Conservation (phyloP, 2,113 vertebrate species). For the Lycocorax pyrrhopterus region DNA sequence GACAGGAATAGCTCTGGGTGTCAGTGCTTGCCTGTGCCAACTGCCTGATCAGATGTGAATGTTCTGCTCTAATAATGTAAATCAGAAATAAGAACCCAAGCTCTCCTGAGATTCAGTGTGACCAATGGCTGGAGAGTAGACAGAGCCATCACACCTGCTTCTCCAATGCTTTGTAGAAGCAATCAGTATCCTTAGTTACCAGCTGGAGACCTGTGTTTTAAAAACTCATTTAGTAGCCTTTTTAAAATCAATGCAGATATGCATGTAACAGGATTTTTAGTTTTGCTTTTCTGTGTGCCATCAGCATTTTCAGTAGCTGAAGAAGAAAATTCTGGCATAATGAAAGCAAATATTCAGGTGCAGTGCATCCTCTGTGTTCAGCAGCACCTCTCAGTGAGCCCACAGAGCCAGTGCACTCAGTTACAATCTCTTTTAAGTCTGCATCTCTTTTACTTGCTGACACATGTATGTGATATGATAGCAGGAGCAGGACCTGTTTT, state of each 20-base stretch:
- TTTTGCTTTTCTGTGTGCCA: not conserved
- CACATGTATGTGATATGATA: rapidly evolving
- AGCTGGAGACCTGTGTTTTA: not conserved
- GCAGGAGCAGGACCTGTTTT: not conserved
- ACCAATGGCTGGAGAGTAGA: not conserved
- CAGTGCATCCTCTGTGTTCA: not conserved
- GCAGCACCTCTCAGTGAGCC: not conserved
- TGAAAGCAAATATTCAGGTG: not conserved
- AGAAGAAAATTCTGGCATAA: not conserved
- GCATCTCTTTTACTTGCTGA: not conserved
- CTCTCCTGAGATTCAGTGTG: not conserved
- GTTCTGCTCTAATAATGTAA: constrained; percentile 30
- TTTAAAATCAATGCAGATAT: not conserved
- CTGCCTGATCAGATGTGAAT: constrained; percentile 33
- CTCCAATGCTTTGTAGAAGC: not conserved
- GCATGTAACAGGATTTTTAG: not conserved
- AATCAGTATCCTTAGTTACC: not conserved
- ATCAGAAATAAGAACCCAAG: not conserved
- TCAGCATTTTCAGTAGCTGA: not conserved
- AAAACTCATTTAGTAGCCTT: not conserved
- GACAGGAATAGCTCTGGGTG: constrained; percentile 2
- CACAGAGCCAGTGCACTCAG: not conserved
- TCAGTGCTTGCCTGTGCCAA: not conserved
- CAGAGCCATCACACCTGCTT: not conserved
- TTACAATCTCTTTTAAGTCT: not conserved